phyloP scores from a whole-genome alignment of 2,888 invertebrate genomes.

The Lymantria dispar region DNA sequence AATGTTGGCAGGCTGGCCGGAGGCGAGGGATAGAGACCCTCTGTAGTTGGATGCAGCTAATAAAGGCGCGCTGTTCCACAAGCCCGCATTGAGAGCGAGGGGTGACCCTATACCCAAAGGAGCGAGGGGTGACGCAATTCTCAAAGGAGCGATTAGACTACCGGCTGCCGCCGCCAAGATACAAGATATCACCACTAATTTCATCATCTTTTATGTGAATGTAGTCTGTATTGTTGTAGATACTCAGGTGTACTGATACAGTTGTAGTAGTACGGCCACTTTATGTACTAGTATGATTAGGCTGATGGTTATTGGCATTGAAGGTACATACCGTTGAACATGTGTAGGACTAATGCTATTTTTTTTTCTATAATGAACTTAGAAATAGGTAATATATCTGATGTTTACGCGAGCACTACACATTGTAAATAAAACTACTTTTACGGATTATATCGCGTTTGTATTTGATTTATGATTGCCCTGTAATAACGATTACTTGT shows the following conservation, averaged over 20 bases:
- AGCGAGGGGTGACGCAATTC: slow-evolving; percentile 12
- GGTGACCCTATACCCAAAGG: slow-evolving; percentile 16
- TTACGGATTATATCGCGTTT: no score
- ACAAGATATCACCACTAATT: slow-evolving; percentile 84
- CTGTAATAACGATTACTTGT: no score
- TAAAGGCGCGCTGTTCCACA: slow-evolving; percentile 11
- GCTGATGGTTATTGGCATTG: slow-evolving; percentile 45
- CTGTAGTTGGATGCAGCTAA: slow-evolving; percentile 66
- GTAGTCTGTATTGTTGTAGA: slow-evolving; percentile 70
- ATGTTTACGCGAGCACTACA: no score
- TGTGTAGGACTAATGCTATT: background rate
- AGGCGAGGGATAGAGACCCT: slow-evolving; percentile 69
- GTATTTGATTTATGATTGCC: no score
- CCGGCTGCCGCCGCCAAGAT: slow-evolving; percentile 82
- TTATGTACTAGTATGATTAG: slow-evolving; percentile 53
- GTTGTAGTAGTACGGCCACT: slow-evolving; percentile 26
- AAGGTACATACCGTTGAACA: no score
- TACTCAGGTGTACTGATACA: slow-evolving; percentile 58
- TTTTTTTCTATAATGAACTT: no score
- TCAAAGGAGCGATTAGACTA: slow-evolving; percentile 24
- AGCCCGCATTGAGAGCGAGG: slow-evolving; percentile 7
- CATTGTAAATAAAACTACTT: no score
- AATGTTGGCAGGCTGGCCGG: slow-evolving; percentile 72
- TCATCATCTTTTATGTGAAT: slow-evolving; percentile 62
- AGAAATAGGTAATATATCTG: no score